phyloP scores from a whole-genome alignment of 2,888 invertebrate genomes.

The Drosophila infuscata region DNA sequence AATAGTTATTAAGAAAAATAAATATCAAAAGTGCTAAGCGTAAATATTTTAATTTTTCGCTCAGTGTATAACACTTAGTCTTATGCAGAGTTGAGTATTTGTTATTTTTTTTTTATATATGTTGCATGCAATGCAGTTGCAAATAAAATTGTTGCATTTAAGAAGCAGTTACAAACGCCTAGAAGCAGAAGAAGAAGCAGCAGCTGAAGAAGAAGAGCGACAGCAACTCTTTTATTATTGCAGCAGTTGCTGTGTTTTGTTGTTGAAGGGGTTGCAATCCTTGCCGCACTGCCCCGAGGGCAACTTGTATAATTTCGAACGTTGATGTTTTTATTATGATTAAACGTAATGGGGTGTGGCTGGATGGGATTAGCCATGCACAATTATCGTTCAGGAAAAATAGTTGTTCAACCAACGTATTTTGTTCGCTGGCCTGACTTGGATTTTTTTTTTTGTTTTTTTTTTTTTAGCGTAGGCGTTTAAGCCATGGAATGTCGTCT shows the following conservation, averaged over 20 bases:
- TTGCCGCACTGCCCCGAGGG: slow-evolving; percentile 49
- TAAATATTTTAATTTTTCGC: slow-evolving; percentile 1
- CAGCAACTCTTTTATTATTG: slow-evolving; percentile 36
- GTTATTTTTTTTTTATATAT: slow-evolving; percentile 1
- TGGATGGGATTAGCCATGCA: slow-evolving; percentile 51
- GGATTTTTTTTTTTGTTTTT: not conserved
- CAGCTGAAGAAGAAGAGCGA: slow-evolving; percentile 28
- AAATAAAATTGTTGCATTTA: slow-evolving; percentile 81
- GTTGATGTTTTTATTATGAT: slow-evolving; percentile 80
- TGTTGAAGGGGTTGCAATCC: slow-evolving; percentile 22
- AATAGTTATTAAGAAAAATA: not conserved
- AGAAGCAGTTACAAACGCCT: slow-evolving; percentile 71
- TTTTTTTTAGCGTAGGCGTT: slow-evolving; percentile 59
- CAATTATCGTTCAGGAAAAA: slow-evolving; percentile 55
- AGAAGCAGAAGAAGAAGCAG: slow-evolving; percentile 37
- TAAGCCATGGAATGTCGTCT: slow-evolving; percentile 52
- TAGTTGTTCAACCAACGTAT: slow-evolving; percentile 38
- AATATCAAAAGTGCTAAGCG: not conserved
- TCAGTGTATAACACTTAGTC: slow-evolving; percentile 56
- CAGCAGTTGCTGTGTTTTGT: slow-evolving; percentile 5
- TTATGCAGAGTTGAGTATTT: slow-evolving; percentile 33
- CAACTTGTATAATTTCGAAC: slow-evolving; percentile 67
- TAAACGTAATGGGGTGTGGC: slow-evolving; percentile 75
- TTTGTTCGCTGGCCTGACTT: not conserved
- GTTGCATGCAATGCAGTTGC: slow-evolving; percentile 68